phyloP scores from a whole-genome alignment of 2,888 invertebrate species.

The Epirrhoe tristata region DNA sequence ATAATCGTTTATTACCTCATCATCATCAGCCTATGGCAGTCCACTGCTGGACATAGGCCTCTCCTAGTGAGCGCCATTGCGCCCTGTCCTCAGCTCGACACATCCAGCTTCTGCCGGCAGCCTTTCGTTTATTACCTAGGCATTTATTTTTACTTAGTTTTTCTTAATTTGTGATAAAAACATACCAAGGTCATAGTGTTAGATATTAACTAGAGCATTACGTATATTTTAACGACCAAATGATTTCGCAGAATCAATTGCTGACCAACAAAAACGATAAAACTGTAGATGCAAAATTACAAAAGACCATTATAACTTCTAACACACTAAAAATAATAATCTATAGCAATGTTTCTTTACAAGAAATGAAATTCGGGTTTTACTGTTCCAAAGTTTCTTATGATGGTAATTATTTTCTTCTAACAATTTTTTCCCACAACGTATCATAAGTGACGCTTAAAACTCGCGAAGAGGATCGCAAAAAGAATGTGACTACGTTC shows the following conservation, averaged over 20 bases:
- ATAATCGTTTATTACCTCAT: too few species aligned
- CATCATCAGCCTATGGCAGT: too few species aligned
- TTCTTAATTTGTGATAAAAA: not conserved
- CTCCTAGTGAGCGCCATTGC: too few species aligned
- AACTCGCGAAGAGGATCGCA: not conserved
- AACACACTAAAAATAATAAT: not conserved
- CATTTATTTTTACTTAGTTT: too few species aligned
- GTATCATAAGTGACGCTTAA: not conserved
- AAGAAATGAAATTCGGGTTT: not conserved
- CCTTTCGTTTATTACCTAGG: too few species aligned
- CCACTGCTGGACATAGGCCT: too few species aligned
- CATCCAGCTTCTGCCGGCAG: too few species aligned
- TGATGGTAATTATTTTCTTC: not conserved
- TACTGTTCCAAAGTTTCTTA: not conserved
- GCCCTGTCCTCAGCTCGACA: too few species aligned
- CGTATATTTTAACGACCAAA: not conserved
- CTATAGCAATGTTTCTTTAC: not conserved
- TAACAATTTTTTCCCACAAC: not conserved
- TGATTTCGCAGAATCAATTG: not conserved
- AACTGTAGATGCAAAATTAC: not conserved
- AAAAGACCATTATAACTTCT: not conserved
- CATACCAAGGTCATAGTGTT: conserved; percentile 1
- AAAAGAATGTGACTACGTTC: conserved; percentile 4
- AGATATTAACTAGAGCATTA: conserved; percentile 3
- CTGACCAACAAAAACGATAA: not conserved